phyloP scores from a whole-genome alignment of 2,888 invertebrate species.

The Amaurobius ferox region DNA sequence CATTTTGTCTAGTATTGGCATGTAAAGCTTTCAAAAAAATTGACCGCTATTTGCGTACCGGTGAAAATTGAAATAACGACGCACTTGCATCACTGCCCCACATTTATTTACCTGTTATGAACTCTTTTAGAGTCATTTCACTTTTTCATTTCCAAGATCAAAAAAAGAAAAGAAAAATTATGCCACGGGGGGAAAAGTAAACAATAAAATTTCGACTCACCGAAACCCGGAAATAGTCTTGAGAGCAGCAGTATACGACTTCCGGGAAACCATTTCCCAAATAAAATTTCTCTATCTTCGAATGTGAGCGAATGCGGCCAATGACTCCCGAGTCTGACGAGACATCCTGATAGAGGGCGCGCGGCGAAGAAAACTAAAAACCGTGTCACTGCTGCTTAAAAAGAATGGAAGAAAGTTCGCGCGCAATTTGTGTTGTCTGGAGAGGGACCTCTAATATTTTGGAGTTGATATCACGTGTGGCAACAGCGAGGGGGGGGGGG shows the following conservation, averaged over 20 bases:
- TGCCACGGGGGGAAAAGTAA: too few relatives aligned
- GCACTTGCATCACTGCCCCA: slow-evolving; percentile 53
- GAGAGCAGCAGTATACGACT: slow-evolving; percentile 22
- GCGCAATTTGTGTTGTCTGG: slow-evolving; percentile 35
- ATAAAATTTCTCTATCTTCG: slow-evolving; percentile 32
- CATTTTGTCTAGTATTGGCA: too few relatives aligned
- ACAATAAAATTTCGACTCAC: slow-evolving; percentile 25
- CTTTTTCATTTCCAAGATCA: too few relatives aligned
- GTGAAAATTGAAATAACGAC: slow-evolving; percentile 16
- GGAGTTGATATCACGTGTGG: neutral
- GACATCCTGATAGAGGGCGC: slow-evolving; percentile 54
- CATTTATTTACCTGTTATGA: slow-evolving; percentile 22
- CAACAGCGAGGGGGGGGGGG: neutral
- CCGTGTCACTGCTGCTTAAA: slow-evolving; percentile 26
- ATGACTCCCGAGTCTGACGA: slow-evolving; percentile 42
- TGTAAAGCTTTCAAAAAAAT: too few relatives aligned
- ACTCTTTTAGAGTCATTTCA: too few relatives aligned
- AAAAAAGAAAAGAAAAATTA: too few relatives aligned
- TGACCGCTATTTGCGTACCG: neutral
- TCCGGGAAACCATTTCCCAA: slow-evolving; percentile 58
- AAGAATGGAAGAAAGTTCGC: slow-evolving; percentile 14
- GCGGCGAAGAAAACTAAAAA: slow-evolving; percentile 30
- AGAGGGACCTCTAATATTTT: neutral
- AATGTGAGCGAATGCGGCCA: slow-evolving; percentile 28
- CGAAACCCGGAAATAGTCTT: slow-evolving; percentile 35